Evolutionary conservation across 1,140 invertebrate genomes (phyloP), one percentile per base, ranked within the genome.

Genomic region (Sminthurinus signatus): DNA sequence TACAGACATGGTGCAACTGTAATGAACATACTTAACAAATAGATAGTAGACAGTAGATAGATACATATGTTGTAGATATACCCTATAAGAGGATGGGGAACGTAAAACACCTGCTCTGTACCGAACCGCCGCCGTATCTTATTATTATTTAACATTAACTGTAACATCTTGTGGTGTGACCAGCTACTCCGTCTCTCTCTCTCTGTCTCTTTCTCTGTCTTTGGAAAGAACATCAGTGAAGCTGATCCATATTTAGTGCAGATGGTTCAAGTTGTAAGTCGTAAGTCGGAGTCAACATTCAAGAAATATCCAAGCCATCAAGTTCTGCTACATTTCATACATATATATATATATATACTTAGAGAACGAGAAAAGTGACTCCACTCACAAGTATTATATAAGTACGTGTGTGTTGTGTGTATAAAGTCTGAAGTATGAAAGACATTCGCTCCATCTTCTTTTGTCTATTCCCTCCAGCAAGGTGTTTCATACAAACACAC

Each of bases 61-160:
- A n/a, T n/a, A n/a, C n/a, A n/a, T n/a, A n/a, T n/a, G n/a, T n/a
- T n/a, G n/a, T n/a, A n/a, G n/a, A n/a, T n/a, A n/a, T n/a, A n/a
- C n/a, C n/a, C n/a, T n/a, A n/a, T n/a, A n/a, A n/a, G n/a, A n/a
- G 28, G 21, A 25, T 17, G 14, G 44, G 25, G 48, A 60, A 44
- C 58, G 39, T 50, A 62, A 67, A 60, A 67, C 65, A 67, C 65
- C 65, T 67, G 65, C 65, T 67, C 51, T n/a, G n/a, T 46, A 57
- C 43, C 46, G 56, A 64, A 50, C 23, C 36, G 50, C 21, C 43
- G 23, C 28, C 46, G 55, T 59, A 23, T 58, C 57, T 60, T 54
- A 56, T 63, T 63, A 51, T 54, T 43, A 14, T 29, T 31, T 65
- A 46, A 39, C 54, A 66, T 66, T 66, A 66, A 66, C 64, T 66